Evolutionary conservation across 2,888 invertebrate species (phyloP).

Genomic region (Sesamia inferens): DNA sequence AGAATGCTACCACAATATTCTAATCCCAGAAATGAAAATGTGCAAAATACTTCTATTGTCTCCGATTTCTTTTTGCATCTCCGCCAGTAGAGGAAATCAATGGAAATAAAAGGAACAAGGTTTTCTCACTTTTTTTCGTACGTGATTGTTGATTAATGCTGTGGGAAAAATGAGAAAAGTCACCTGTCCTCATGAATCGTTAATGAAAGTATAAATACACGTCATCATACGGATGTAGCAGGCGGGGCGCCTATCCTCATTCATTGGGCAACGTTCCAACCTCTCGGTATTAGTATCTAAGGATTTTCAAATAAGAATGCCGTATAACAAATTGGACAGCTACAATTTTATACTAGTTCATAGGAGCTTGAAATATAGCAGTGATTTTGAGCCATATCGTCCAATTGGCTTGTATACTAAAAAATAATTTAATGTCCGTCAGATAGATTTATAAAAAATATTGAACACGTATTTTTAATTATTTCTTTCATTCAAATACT

Average conservation of each 20-base stretch:
- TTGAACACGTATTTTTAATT: no score
- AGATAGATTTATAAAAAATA: no score
- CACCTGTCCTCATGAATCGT: not conserved
- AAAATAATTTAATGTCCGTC: no score
- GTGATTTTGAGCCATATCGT: not conserved
- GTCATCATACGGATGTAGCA: slow-evolving; percentile 10
- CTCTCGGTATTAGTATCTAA: not conserved
- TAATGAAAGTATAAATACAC: slow-evolving; percentile 26
- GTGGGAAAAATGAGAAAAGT: slow-evolving; percentile 17
- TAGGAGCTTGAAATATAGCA: not conserved
- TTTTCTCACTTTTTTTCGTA: slow-evolving; percentile 17
- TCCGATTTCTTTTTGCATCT: slow-evolving; percentile 16
- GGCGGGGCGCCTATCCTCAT: not conserved
- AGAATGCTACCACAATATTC: not conserved
- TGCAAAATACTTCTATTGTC: slow-evolving; percentile 17
- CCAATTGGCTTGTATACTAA: no score
- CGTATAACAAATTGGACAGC: not conserved
- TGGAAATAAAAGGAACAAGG: slow-evolving; percentile 16
- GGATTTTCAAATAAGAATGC: not conserved
- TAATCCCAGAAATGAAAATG: not conserved
- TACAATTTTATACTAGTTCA: not conserved
- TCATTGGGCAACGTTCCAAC: slow-evolving; percentile 14
- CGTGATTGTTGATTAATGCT: slow-evolving; percentile 7
- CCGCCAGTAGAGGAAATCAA: slow-evolving; percentile 16
- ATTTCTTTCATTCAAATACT: no score